Evolutionary conservation across 2,797 vertebrate genomes (phyloP), one percentile per base, ranked within the genome.

Genomic region (Scolopax rusticola): DNA sequence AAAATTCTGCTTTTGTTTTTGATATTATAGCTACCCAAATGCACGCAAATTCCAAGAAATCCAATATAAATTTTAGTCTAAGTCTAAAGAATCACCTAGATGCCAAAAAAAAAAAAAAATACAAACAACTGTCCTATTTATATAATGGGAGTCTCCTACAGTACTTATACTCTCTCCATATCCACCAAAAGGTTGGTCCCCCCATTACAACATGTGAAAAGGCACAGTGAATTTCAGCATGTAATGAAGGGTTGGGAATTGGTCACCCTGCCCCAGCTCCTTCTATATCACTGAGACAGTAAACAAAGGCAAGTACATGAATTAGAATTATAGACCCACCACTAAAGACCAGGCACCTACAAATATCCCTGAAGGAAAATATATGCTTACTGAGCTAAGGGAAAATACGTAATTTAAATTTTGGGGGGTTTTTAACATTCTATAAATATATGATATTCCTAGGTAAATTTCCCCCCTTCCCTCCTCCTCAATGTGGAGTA

Each of bases 1-100:
- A 95, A 89, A 93, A 95, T 92, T 96, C 79, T 82, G 51, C 65
- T 94, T 78, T 87, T 95, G 53, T 87, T 94, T 91, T 88, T 83
- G 28, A 48, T 85, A 90, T 70, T 89, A 94, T 60, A 79, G 77
- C 54, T 94, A 96, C 43, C 36, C 41, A 94, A 94, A 80, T 33
- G 84, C 41, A 90, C 11, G 12, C 53, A 89, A 81, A 67, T 92
- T 96, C 86, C 68, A 87, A 88, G 56, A 96, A 95, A 84, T 63
- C 15, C 7, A 21, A 61, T 79, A 93, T 80, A 81, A 95, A 65
- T 89, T 69, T 92, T 74, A 64, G 45, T 36, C 30, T n/a, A 65
- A 93, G 8, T 65, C 24, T 87, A 94, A 92, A 89, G 21, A 96
- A 96, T 75, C 57, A 68, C 23, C 23, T 61, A 73, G 56, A 68